These are phyloP conservation scores for Ciona savignyi DNA, from an alignment of 23 tunicate species.

Conservation along the genomic window DNA sequence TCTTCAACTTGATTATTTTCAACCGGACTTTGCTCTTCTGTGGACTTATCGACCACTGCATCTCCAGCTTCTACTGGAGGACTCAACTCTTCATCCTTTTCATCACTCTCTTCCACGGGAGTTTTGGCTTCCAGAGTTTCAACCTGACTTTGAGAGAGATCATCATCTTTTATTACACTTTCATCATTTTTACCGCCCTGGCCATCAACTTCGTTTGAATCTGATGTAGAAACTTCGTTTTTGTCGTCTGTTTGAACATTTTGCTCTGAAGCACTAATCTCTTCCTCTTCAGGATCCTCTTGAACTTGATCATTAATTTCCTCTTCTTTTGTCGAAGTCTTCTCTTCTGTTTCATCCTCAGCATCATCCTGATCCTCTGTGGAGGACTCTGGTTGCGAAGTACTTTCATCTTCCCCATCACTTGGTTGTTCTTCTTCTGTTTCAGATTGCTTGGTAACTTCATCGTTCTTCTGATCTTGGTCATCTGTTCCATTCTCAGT, in stretches of 20 bases:
- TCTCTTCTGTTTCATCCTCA: constrained; percentile 1
- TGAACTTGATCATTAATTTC: constrained; percentile 7
- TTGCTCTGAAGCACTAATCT: neutral
- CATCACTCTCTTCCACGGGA: constrained; percentile 17
- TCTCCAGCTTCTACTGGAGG: constrained; percentile 7
- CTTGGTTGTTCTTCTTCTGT: constrained; percentile 1
- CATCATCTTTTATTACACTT: constrained; percentile 6
- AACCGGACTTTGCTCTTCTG: constrained; percentile 6
- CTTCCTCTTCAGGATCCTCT: constrained; percentile 1
- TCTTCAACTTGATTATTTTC: neutral
- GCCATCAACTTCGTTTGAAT: neutral
- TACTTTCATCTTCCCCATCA: neutral
- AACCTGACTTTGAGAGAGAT: too few species aligned
- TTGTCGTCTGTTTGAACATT: neutral
- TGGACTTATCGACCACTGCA: neutral
- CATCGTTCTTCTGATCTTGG: neutral
- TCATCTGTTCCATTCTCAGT: neutral
- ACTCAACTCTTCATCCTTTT: constrained; percentile 1
- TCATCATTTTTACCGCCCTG: constrained; percentile 1
- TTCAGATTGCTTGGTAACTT: neutral
- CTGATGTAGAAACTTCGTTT: neutral
- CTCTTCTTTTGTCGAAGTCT: neutral
- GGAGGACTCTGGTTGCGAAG: neutral
- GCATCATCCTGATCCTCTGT: neutral
- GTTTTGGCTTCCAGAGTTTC: too few species aligned